Evolutionary conservation across 1,140 invertebrate genomes (phyloP), one percentile per base, ranked within the genome.

Genomic region (Halesus radiatus): DNA sequence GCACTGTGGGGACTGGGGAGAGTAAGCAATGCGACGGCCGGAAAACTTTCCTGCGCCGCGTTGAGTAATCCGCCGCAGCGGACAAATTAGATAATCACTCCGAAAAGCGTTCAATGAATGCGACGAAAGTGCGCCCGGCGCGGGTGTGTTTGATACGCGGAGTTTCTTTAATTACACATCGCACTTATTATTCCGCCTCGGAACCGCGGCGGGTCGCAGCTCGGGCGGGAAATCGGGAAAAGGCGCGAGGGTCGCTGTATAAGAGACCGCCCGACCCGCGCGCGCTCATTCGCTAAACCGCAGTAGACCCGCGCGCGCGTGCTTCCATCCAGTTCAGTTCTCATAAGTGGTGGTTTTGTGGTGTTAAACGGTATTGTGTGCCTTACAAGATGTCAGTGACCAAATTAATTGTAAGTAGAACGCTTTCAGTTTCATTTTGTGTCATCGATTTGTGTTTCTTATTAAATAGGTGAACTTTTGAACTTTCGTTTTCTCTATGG

Each of bases 341-440:
- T 45, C n/a, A n/a, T 13, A 4, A 37, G 75, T 77, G 73, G 53
- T 60, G 73, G 23, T 60, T 37, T 64, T 77, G 64, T 70, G n/a
- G 15, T 68, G 62, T 64, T 37, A 56, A 78, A 70, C 23, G 37
- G 45, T 54, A 58, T 20, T 72, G 74, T 81, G 80, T 77, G 75
- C 80, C 80, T 54, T 45, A 50, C 53, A 77, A 68, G 74, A 81
- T 81, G 80, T 81, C 80, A 81, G 80, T 81, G 80, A 77, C 53
- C 73, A 76, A 68, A 73, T 23, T 77, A 32, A 54, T 62, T 58
- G 80, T 81, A 77, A 81, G 80, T 81, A 81, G 16, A 70, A 20
- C 16, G 6, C 20, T 3, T 0, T 20, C 45, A 45, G 0, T n/a
- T 18, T 18, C 37, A 18, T 45, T 50, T 70, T 45, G 29, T 70